These are phyloP conservation scores for Epirrita christyi DNA, from an alignment of 2,888 invertebrate species.

Conservation along the genomic window DNA sequence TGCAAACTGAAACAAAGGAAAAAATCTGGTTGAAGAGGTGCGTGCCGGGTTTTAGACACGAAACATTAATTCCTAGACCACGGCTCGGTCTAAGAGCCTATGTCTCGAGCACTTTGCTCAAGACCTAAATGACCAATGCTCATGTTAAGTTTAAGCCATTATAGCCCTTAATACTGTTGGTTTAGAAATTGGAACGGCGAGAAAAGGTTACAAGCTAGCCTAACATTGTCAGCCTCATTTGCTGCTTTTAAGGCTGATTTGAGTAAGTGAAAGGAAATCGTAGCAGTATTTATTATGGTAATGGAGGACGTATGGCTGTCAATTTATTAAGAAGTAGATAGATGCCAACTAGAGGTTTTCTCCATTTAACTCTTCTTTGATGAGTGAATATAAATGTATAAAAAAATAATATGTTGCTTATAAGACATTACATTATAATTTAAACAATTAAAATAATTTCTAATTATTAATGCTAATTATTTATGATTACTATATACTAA, in stretches of 20 bases:
- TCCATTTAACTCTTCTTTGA: too few relatives aligned
- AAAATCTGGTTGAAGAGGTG: slow-evolving; percentile 56
- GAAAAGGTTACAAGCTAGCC: slow-evolving; percentile 27
- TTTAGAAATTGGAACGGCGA: slow-evolving; percentile 6
- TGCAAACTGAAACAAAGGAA: slow-evolving; percentile 58
- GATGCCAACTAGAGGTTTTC: too few relatives aligned
- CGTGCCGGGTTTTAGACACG: slow-evolving; percentile 73
- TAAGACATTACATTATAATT: too few relatives aligned
- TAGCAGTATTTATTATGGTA: too few relatives aligned
- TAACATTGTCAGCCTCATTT: slow-evolving; percentile 51
- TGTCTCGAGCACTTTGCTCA: slow-evolving; percentile 64
- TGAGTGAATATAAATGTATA: too few relatives aligned
- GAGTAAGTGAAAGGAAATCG: slow-evolving; percentile 48
- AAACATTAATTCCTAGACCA: slow-evolving; percentile 79
- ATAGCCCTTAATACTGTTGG: neutral
- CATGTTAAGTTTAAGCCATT: slow-evolving; percentile 1
- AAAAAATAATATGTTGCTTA: too few relatives aligned
- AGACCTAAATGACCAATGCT: slow-evolving; percentile 38
- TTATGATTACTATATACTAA: too few relatives aligned
- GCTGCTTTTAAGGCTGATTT: slow-evolving; percentile 57
- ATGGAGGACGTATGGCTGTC: too few relatives aligned
- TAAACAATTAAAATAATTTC: too few relatives aligned
- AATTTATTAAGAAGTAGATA: too few relatives aligned
- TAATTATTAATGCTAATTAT: too few relatives aligned
- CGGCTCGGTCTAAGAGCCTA: slow-evolving; percentile 66